Percentiles rank a stretch among this genome's conserved stretches.
These are phyloP conservation scores for Entomyzon cyanotis DNA, from an alignment of 2,113 vertebrate species.

Conservation along the genomic window DNA sequence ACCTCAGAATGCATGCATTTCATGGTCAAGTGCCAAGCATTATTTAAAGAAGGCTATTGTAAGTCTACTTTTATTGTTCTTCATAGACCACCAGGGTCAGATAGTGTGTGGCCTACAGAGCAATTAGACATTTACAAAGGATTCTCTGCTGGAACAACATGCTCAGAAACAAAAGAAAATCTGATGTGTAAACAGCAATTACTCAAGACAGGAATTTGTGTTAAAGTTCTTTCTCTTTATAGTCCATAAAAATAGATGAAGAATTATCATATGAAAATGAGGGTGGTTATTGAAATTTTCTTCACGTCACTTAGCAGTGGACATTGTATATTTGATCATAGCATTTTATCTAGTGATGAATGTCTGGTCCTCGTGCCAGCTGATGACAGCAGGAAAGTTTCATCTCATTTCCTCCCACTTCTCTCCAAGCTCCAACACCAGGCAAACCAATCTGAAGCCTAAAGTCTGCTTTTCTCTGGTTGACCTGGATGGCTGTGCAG, in stretches of 20 bases:
- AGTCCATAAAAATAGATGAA: neutral
- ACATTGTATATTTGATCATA: neutral
- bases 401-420: neutral
- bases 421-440: neutral
- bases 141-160: neutral
- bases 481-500: neutral
- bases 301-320: neutral
- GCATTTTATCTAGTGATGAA: neutral
- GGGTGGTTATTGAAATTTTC: neutral
- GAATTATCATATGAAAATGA: neutral
- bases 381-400: neutral
- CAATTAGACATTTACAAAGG: conserved; percentile 15
- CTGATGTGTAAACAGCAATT: conserved; percentile 35
- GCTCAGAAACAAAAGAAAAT: conserved; percentile 26
- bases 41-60: conserved; percentile 56
- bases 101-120: conserved; percentile 32
- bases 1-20: conserved; percentile 16
- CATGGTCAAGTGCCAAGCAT: conserved; percentile 46
- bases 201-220: neutral
- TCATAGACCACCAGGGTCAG: conserved; percentile 24
- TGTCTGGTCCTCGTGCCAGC: neutral
- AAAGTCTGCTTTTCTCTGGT: neutral
- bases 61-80: conserved; percentile 40
- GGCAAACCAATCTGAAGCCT: neutral
- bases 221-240: neutral